phyloP scores from a whole-genome alignment of 2,797 vertebrate genomes.

The Champsocephalus esox region DNA sequence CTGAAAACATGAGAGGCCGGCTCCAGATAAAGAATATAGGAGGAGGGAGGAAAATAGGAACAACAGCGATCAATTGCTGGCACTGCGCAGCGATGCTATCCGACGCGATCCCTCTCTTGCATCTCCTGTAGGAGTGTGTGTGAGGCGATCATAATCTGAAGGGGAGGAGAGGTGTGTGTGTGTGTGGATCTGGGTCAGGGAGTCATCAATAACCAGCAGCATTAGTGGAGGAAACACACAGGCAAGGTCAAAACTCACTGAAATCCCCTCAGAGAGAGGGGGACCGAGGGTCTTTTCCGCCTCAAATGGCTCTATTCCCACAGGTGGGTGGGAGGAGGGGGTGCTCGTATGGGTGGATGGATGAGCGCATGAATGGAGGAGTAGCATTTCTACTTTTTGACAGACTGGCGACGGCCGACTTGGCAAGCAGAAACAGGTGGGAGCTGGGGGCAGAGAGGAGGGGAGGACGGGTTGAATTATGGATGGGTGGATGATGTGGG shows the following conservation, averaged over 20 bases:
- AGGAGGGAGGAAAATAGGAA: conserved; percentile 68
- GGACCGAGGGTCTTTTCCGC: conserved; percentile 22
- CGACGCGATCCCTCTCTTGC: conserved; percentile 48
- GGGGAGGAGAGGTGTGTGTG: conserved; percentile 38
- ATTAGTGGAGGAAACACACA: conserved; percentile 62
- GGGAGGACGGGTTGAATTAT: conserved; percentile 55
- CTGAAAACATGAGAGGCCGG: conserved; percentile 65
- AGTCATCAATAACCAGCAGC: conserved; percentile 77
- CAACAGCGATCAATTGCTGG: conserved; percentile 70
- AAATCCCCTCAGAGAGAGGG: conserved; percentile 41
- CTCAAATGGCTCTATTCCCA: conserved; percentile 42
- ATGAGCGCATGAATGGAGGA: conserved; percentile 58
- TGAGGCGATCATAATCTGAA: conserved; percentile 55
- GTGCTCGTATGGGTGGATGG: conserved; percentile 43
- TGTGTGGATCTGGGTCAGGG: conserved; percentile 49
- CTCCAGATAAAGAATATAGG: conserved; percentile 68
- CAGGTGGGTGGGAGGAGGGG: not conserved
- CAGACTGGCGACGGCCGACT: conserved; percentile 51
- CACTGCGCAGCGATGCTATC: conserved; percentile 58
- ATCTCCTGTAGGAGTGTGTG: conserved; percentile 48
- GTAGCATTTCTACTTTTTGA: conserved; percentile 66
- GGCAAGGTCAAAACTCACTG: conserved; percentile 71
- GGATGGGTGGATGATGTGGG: conserved; percentile 45
- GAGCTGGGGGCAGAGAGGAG: conserved; percentile 32
- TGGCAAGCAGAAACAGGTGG: conserved; percentile 63